Evolutionary conservation across 2,113 vertebrate species (phyloP), one percentile per base, ranked within the genome.

Genomic region (Clarias gariepinus): DNA sequence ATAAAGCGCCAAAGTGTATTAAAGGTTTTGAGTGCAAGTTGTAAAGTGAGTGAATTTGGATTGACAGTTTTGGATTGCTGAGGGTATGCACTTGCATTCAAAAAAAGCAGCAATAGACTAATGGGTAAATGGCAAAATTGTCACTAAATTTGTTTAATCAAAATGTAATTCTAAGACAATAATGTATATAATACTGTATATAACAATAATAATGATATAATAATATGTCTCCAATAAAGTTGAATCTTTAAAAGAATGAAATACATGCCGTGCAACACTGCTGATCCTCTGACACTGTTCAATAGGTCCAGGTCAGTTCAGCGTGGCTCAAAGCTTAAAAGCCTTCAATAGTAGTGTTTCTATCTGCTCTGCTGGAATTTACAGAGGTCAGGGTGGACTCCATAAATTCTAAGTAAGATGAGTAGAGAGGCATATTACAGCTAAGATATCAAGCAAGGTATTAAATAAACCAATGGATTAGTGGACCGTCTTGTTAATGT

Each of bases 401-500:
- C 47, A 85, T 87, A 82, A 57, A 85, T 71, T 58, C 63, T 33
- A 47, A 30, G 74, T 19, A 52, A 53, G 76, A 53, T 25, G 52
- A 83, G 53, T 53, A 68, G 30, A 55, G 47, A 80, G 28, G 36
- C 52, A 55, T 80, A 36, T 81, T 41, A 47, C 23, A 83, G 55
- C 36, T 63, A 63, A 83, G 84, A 88, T 52, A 82, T 78, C n/a
- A 88, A 53, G 30, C 47, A 58, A 82, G 12, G 74, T 8, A 58
- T 84, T 82, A 69, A 78, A 81, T 63, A 30, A 81, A 73, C 58
- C 68, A 30, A 53, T 82, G 78, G 82, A 90, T 90, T 83, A 84
- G 74, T 77, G 61, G 81, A 82, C 30, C n/a, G 80, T 87, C 52
- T 53, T 77, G 53, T 73, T 58, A 73, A 85, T 66, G 66, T 36